Evolutionary conservation across 2,113 vertebrate genomes (phyloP).

Genomic region (Sapajus apella): DNA sequence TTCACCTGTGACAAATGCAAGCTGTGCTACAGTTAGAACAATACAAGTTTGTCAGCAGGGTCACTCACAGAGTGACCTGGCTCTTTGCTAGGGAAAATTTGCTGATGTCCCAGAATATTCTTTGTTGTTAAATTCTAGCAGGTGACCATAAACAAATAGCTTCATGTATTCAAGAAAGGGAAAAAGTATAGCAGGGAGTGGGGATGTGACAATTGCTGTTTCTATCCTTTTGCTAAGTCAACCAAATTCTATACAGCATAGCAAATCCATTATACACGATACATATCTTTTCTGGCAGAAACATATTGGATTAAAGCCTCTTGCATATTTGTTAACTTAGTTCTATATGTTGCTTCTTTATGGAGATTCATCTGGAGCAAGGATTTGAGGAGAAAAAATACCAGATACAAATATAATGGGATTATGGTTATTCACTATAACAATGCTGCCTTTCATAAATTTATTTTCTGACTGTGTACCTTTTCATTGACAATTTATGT

Average conservation of each 20-base stretch:
- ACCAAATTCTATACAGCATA: not conserved
- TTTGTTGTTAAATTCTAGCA: slow-evolving; percentile 46
- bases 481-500: not conserved
- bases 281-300: not conserved
- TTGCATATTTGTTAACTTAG: not conserved
- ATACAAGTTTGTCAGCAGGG: not conserved
- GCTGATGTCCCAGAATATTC: slow-evolving; percentile 38
- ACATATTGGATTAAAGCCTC: not conserved
- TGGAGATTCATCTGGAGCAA: not conserved
- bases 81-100: slow-evolving; percentile 28
- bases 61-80: not conserved
- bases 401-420: not conserved
- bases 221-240: slow-evolving; percentile 43
- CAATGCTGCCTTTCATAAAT: not conserved
- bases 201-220: not conserved
- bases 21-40: not conserved
- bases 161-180: slow-evolving; percentile 37
- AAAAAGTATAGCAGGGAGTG: not conserved
- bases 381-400: not conserved
- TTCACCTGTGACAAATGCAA: slow-evolving; percentile 56
- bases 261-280: not conserved
- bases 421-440: not conserved
- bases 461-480: not conserved
- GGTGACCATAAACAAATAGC: slow-evolving; percentile 46
- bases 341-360: not conserved